A percentile compares a stretch with the other conserved stretches of the same genome.
These are phyloP conservation scores for Bettongia penicillata DNA, from an alignment of 2,113 vertebrate species.

Conservation along the genomic window DNA sequence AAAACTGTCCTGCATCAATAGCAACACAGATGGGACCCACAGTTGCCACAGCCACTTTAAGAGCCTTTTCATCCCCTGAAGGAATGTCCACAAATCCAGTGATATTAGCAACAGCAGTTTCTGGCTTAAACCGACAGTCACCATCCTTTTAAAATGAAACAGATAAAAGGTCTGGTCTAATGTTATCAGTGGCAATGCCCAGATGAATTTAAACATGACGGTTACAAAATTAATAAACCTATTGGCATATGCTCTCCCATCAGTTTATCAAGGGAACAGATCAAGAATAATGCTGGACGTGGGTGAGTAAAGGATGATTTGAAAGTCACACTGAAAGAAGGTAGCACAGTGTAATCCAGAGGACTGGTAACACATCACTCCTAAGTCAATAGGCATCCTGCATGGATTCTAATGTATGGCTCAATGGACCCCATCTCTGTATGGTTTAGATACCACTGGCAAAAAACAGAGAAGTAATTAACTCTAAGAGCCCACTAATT, in stretches of 20 bases:
- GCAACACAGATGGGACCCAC: constrained; percentile 93
- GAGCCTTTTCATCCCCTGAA: constrained; percentile 82
- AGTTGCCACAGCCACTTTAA: constrained; percentile 91
- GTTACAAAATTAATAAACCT: not conserved
- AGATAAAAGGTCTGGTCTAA: not conserved
- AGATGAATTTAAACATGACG: not conserved
- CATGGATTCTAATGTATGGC: no score
- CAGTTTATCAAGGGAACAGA: no score
- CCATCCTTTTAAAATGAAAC: constrained; percentile 86
- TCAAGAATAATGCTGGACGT: no score
- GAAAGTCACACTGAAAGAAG: no score
- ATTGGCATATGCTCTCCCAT: not conserved
- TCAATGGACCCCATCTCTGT: no score
- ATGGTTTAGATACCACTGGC: no score
- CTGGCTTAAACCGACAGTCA: constrained; percentile 87
- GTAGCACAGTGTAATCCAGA: no score
- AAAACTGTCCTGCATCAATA: constrained; percentile 90
- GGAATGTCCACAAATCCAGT: constrained; percentile 90
- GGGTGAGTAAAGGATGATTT: no score
- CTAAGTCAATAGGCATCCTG: no score
- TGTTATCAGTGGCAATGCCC: not conserved
- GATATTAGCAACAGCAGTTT: constrained; percentile 88
- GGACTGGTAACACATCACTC: no score
- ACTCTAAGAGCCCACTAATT: no score
- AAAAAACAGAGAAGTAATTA: no score